Evolutionary conservation across 2,113 vertebrate species (phyloP), one percentile per base, ranked within the genome.

Genomic region (Martes martes): DNA sequence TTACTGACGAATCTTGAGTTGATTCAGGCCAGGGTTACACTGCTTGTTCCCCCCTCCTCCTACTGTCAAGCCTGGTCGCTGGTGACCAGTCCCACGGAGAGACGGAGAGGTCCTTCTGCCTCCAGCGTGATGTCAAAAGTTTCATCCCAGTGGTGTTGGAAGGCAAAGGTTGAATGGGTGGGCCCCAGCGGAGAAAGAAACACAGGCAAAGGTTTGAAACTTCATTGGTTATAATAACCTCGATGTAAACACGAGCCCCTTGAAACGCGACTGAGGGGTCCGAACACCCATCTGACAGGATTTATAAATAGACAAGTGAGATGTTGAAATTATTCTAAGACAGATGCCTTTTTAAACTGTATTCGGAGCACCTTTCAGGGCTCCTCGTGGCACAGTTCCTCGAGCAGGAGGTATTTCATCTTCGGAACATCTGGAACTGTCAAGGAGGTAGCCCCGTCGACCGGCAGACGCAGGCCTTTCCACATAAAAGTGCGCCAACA

Each of bases 391-490:
- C 97, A 98, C 63, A 98, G 98, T 96, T 98, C 97, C 98, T 99
- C 96, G 93, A 97, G 98, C 98, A 98, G 98, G 98, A 99, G 98
- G 98, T 96, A 98, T 98, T 99, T 98, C 97, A 98, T 99, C 98
- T 99, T 99, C 96, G 95, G 98, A 98, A 98, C 98, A 99, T 99
- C 98, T 99, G 98, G 98, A 98, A 96, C 97, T 98, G 98, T 99
- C 98, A 98, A 97, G 98, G 96, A 98, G 97, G 96, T 98, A 98
- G 73, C 89, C 81, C 97, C 92, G 98, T 95, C 95, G 98, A 98
- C 98, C 98, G 97, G 87, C 98, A 98, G 98, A 99, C 98, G 98
- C 98, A 97, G 98, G 82, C 97, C 91, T 97, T 96, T 97, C 95
- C 94, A 96, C 98, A 98, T 98, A 97, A 98, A 99, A 98, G 98